A percentile compares a stretch with the other conserved stretches of the same genome.
Evolutionary conservation across 2,888 invertebrate species (phyloP).

Genomic region (Salticus scenicus): DNA sequence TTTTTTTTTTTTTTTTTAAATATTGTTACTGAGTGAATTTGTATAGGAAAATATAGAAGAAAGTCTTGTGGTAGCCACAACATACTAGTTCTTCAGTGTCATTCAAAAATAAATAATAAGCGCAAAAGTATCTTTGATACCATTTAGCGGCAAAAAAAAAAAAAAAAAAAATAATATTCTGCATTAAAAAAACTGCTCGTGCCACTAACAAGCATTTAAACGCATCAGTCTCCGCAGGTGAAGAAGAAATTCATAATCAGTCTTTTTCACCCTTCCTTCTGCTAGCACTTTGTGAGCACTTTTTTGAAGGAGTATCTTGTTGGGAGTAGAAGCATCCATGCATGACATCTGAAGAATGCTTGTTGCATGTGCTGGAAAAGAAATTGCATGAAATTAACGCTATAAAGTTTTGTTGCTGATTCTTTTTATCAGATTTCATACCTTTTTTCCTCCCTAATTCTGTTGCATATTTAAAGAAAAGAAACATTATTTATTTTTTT

Average conservation of each 20-base stretch:
- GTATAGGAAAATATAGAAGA: too few relatives aligned
- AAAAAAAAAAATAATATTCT: background rate
- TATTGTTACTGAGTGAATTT: too few relatives aligned
- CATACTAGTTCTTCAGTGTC: too few relatives aligned
- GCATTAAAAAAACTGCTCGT: background rate
- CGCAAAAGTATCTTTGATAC: too few relatives aligned
- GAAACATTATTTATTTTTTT: background rate
- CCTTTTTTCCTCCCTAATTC: background rate
- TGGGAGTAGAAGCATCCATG: background rate
- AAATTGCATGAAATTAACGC: background rate
- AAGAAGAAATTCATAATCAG: background rate
- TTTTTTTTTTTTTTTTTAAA: too few relatives aligned
- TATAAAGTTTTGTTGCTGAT: background rate
- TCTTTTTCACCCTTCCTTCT: background rate
- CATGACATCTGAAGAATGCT: slow-evolving; percentile 10
- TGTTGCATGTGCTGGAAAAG: background rate
- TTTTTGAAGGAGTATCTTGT: background rate
- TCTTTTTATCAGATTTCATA: background rate
- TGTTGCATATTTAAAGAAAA: background rate
- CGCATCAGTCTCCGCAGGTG: background rate
- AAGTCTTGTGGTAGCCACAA: too few relatives aligned
- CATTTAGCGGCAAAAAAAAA: background rate
- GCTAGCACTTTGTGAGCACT: background rate
- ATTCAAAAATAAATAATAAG: too few relatives aligned
- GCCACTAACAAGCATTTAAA: background rate